A percentile compares a stretch with the other conserved stretches of the same genome.
These are phyloP conservation scores for Tenebrosternarchus preto DNA, from an alignment of 2,113 vertebrate genomes.

Conservation along the genomic window DNA sequence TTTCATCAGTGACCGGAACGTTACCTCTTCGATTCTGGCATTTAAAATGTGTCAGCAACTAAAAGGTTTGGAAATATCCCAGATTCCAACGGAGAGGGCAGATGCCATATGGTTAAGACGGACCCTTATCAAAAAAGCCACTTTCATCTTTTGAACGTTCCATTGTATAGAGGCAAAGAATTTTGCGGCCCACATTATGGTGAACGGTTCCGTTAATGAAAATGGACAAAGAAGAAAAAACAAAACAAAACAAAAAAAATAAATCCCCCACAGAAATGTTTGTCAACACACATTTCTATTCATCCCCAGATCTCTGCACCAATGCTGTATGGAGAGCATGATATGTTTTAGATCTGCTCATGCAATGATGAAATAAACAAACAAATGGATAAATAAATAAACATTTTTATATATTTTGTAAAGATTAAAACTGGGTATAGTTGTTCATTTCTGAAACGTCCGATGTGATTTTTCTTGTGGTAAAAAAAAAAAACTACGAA, in stretches of 20 bases:
- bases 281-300: not conserved
- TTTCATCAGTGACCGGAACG: conserved; percentile 49
- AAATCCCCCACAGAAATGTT: not conserved
- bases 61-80: conserved; percentile 46
- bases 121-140: conserved; percentile 32
- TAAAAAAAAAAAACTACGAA: no score
- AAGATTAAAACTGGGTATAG: no score
- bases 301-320: not conserved
- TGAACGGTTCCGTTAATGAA: not conserved
- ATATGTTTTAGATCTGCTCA: not conserved
- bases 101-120: conserved; percentile 46
- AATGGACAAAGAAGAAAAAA: no score
- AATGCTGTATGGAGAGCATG: not conserved
- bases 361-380: no score
- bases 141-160: conserved; percentile 23
- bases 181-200: not conserved
- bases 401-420: no score
- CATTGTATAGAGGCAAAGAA: not conserved
- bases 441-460: no score
- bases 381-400: no score
- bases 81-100: conserved; percentile 55
- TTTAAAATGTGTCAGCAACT: conserved; percentile 41
- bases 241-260: not conserved
- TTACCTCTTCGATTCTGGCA: conserved; percentile 51
- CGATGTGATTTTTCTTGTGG: no score